Evolutionary conservation across 2,113 vertebrate species (phyloP).

Genomic region (Ploceus nigricollis): DNA sequence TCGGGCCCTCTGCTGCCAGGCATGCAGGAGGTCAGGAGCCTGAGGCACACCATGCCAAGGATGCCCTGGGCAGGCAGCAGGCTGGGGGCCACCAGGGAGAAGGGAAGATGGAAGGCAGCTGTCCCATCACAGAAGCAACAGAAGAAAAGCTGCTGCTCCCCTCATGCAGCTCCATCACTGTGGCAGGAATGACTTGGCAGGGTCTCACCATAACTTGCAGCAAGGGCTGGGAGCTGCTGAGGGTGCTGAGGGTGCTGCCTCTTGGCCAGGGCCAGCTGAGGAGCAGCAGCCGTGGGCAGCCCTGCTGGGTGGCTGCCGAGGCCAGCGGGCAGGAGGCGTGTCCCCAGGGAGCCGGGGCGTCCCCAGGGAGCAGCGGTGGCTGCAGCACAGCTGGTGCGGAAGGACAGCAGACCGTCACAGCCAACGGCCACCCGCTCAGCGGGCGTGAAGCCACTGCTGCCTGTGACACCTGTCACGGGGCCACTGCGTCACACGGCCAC

Average conservation of each 20-base stretch:
- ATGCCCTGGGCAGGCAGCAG: background rate
- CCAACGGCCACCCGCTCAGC: background rate
- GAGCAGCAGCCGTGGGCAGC: background rate
- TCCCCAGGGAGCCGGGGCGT: background rate
- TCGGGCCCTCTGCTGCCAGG: background rate
- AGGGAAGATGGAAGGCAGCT: background rate
- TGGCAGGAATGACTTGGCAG: background rate
- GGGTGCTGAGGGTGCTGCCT: rapidly evolving
- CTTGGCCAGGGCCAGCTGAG: background rate
- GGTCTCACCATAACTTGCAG: background rate
- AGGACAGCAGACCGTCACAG: background rate
- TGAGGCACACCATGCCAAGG: background rate
- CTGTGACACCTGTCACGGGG: background rate
- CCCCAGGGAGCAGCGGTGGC: background rate
- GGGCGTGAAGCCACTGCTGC: background rate
- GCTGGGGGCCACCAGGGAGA: background rate
- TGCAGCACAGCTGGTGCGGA: background rate
- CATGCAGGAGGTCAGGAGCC: background rate
- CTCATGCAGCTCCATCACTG: background rate
- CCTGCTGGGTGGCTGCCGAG: rapidly evolving
- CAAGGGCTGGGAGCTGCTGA: background rate
- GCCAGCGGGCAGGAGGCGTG: background rate
- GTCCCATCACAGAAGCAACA: background rate
- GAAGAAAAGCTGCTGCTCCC: background rate
- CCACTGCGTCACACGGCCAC: rapidly evolving